Conservation (phyloP, 2,113 vertebrate species). For the Platichthys stellatus region DNA sequence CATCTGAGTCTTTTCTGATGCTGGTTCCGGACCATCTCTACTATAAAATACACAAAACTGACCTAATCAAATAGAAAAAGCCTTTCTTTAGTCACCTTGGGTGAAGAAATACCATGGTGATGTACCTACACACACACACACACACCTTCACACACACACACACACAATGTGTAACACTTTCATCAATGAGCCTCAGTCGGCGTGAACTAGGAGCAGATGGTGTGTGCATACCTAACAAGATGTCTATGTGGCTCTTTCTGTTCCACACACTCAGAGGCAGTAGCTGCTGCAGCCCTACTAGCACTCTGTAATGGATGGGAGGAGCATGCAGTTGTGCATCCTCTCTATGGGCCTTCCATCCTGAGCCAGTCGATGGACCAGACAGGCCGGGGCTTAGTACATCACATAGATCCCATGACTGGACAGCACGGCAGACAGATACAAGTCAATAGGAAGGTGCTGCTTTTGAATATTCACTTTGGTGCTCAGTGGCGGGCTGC, state of each 20-base stretch:
- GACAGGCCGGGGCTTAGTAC: constrained; percentile 74
- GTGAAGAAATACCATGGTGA: constrained; percentile 3
- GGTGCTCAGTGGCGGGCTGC: constrained; percentile 44
- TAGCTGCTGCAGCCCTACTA: constrained; percentile 32
- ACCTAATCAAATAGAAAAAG: background rate
- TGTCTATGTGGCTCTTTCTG: constrained; percentile 19
- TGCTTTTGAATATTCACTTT: constrained; percentile 75
- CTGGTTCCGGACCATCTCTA: background rate
- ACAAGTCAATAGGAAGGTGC: constrained; percentile 70
- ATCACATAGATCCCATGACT: constrained; percentile 70
- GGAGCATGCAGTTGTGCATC: constrained; percentile 78
- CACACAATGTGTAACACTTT: constrained; percentile 22
- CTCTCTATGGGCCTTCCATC: constrained; percentile 73
- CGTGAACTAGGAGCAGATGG: constrained; percentile 58
- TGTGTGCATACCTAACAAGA: constrained; percentile 57
- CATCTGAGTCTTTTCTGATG: too few relatives aligned
- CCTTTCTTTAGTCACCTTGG: constrained; percentile 18
- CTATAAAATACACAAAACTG: background rate
- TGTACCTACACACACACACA: constrained; percentile 7
- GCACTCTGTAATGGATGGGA: constrained; percentile 77
- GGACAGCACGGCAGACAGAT: constrained; percentile 63
- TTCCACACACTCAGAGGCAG: constrained; percentile 17
- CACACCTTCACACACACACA: background rate
- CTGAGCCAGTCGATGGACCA: constrained; percentile 71
- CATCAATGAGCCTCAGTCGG: constrained; percentile 51